These are phyloP conservation scores for Pseudopodoces humilis DNA, from an alignment of 2,113 vertebrate genomes.

Conservation along the genomic window DNA sequence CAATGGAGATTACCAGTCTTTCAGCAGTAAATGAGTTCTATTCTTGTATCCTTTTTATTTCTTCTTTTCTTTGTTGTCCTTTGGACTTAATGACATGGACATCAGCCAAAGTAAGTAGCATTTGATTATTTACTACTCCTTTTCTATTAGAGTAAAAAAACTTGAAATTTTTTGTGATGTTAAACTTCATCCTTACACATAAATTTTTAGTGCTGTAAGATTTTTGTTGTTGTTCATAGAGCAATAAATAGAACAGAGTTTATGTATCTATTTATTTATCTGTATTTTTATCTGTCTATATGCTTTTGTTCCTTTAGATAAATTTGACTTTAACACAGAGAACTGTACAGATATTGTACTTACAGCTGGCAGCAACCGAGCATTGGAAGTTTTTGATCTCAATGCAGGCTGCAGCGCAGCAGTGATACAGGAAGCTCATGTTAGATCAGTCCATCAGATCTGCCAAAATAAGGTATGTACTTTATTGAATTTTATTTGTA, in stretches of 20 bases:
- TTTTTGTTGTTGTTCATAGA: background rate
- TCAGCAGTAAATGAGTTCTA: slow-evolving; percentile 87
- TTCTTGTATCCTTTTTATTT: slow-evolving; percentile 84
- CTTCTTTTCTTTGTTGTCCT: background rate
- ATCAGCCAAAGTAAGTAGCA: background rate
- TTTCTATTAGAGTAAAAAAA: background rate
- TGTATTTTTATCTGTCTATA: background rate
- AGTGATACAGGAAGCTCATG: slow-evolving; percentile 77
- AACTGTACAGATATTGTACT: slow-evolving; percentile 81
- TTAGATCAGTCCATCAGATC: slow-evolving; percentile 82
- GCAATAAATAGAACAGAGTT: background rate
- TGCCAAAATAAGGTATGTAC: slow-evolving; percentile 85
- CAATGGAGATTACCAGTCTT: slow-evolving; percentile 79
- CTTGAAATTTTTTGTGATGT: background rate
- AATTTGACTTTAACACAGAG: slow-evolving; percentile 51
- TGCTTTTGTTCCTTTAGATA: background rate
- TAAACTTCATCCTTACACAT: background rate
- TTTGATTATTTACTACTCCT: background rate
- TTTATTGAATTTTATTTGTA: background rate
- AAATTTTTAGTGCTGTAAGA: background rate
- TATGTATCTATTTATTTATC: background rate
- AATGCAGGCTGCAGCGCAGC: slow-evolving; percentile 77
- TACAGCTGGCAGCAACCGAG: slow-evolving; percentile 76
- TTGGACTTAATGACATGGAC: background rate
- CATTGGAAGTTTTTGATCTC: slow-evolving; percentile 87